Evolutionary conservation across 2,797 vertebrate species (phyloP), one percentile per base, ranked within the genome.

Genomic region (Psittacula derbiana): DNA sequence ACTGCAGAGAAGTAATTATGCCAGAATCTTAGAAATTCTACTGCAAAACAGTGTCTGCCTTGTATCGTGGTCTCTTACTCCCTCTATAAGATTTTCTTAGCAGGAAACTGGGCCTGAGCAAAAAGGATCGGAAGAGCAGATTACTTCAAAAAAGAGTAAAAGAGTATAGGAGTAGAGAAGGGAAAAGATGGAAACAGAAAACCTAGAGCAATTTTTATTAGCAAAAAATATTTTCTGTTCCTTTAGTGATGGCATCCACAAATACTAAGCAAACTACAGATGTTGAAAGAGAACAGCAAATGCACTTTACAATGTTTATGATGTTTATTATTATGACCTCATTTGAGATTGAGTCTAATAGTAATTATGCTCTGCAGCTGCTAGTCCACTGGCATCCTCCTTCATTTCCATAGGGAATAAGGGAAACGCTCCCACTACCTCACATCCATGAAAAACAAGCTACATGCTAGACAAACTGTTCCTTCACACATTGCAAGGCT

Each of bases 1-100:
- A 79, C 75, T 93, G 69, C 64, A 90, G 85, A 91, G 71, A 91
- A 92, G 64, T 57, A 78, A 33, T 83, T 85, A 81, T 91, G 90
- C 91, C 90, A 96, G 83, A 95, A 93, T 88, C 61, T 86, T 86
- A 96, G 91, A 95, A 95, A 88, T 76, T 89, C 36, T 84, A 41
- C 71, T 81, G 61, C 80, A 89, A 84, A 92, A 93, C 72, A 88
- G 40, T 80, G 61, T 87, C 88, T 96, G 94, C 50, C 84, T 96
- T 96, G 44, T 93, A 71, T 92, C 31, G 19, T 57, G n/a, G 33
- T 89, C 28, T 87, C 43, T 76, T 80, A 89, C 31, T 40, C 43
- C 10, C 10, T 74, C 61, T 57, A 0, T 66, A 80, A 86, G 55
- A 28, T 67, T 80, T 92, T 94, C 57, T 57, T 90, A 90, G 30